Percentiles rank a stretch among this genome's conserved stretches.
phyloP scores from a whole-genome alignment of 2,797 vertebrate species.

The Urocyon cinereoargenteus region DNA sequence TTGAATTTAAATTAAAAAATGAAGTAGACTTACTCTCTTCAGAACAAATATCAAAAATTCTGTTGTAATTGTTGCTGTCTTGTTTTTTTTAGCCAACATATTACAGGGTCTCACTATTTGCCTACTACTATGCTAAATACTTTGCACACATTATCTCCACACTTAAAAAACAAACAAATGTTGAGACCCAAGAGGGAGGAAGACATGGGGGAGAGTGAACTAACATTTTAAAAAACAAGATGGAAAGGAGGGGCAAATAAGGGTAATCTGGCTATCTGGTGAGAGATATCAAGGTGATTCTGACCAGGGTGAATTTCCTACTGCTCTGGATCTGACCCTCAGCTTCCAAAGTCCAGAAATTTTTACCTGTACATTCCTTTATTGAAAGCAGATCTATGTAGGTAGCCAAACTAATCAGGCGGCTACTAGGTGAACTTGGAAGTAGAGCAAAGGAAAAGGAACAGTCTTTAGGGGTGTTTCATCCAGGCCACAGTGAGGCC shows the following conservation, averaged over 20 bases:
- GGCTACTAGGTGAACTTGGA: background rate
- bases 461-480: background rate
- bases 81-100: slow-evolving; percentile 26
- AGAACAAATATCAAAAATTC: slow-evolving; percentile 1
- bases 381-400: background rate
- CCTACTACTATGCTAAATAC: background rate
- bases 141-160: background rate
- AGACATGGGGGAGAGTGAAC: background rate
- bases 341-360: slow-evolving; percentile 26
- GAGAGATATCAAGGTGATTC: background rate
- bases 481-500: background rate
- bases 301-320: background rate
- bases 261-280: background rate
- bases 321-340: background rate
- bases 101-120: slow-evolving; percentile 8
- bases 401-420: slow-evolving; percentile 34
- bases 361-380: background rate
- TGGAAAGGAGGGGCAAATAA: background rate
- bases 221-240: background rate
- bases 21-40: background rate
- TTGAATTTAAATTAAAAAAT: background rate
- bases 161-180: slow-evolving; percentile 12
- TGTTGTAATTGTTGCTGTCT: background rate
- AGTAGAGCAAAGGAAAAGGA: background rate
- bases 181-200: background rate